Evolutionary conservation across 2,113 vertebrate genomes (phyloP), one percentile per base, ranked within the genome.

Genomic region (Epinephelus cyanopodus): DNA sequence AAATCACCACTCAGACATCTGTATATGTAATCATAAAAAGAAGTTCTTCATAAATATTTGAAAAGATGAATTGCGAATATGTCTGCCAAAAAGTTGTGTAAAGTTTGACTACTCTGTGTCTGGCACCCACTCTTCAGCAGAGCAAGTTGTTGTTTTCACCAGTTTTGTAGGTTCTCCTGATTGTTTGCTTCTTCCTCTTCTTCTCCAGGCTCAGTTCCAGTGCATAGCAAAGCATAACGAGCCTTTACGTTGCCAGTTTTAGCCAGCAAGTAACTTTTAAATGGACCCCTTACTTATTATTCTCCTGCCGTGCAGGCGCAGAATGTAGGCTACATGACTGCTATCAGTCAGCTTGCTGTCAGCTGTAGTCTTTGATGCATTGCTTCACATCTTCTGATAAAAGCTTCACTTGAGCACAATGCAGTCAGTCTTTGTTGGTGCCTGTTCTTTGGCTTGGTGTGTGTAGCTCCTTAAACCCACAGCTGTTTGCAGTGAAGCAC

Each of bases 401-500:
- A 87, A 66, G 68, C 56, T 69, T 47, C 60, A 50, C 58, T 63
- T 76, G 37, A 53, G 64, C 14, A 62, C 8, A 9, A 68, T 19
- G 65, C 52, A 37, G 61, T 70, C 62, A 25, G 50, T 71, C 66
- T 83, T 61, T 63, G 72, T 67, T 62, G 47, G 71, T 71, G 64
- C 76, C 25, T 19, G 42, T 19, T 57, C 60, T 73, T 52, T 65
- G 58, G 33, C 71, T 73, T 6, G n/a, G 18, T 72, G 72, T 80
- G 66, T 77, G 56, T 27, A 13, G 33, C 57, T 39, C 33, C 66
- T 87, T 72, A 60, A 74, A 70, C 11, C 25, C 25, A 42, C 83
- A 79, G 75, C 76, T 89, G 81, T 77, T 87, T 81, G 65, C 71
- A 52, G 74, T 61, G 78, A 62, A 68, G 69, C 77, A 50, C 27